A percentile compares a stretch with the other conserved stretches of the same genome.
Evolutionary conservation across 2,797 vertebrate species (phyloP).

Genomic region (Bradypus variegatus): DNA sequence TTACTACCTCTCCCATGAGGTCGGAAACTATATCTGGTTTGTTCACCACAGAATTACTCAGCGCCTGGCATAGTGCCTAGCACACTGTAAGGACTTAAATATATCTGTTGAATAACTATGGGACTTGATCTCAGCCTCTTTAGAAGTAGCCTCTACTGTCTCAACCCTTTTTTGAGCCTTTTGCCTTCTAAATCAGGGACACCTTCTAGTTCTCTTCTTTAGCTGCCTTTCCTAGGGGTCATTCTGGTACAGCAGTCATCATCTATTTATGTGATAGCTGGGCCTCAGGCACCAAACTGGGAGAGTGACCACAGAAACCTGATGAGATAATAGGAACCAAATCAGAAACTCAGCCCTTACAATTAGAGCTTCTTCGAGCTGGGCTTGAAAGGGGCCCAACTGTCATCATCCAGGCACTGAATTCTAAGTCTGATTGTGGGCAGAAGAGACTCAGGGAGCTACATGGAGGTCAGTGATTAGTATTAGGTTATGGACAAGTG

Average conservation of each 20-base stretch:
- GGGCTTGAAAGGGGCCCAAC: background rate
- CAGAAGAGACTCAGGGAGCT: background rate
- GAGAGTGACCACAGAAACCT: slow-evolving; percentile 51
- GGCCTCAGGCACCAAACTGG: slow-evolving; percentile 52
- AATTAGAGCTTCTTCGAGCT: slow-evolving; percentile 18
- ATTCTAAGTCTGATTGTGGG: background rate
- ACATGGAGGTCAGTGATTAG: background rate
- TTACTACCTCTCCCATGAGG: slow-evolving; percentile 5
- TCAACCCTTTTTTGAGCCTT: slow-evolving; percentile 11
- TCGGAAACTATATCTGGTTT: slow-evolving; percentile 47
- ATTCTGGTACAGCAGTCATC: slow-evolving; percentile 47
- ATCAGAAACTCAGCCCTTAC: slow-evolving; percentile 47
- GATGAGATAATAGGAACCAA: slow-evolving; percentile 57
- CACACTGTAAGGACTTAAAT: slow-evolving; percentile 32
- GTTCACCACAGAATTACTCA: slow-evolving; percentile 21
- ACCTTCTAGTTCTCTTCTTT: slow-evolving; percentile 16
- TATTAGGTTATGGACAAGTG: slow-evolving; percentile 15
- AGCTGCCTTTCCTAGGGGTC: slow-evolving; percentile 2
- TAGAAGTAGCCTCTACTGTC: background rate
- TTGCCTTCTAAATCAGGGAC: background rate
- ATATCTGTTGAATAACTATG: slow-evolving; percentile 25
- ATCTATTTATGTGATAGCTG: slow-evolving; percentile 59
- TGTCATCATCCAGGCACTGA: background rate
- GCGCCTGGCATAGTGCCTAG: slow-evolving; percentile 15
- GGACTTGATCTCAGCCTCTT: slow-evolving; percentile 9